Evolutionary conservation across 2,113 vertebrate genomes (phyloP).

Genomic region (Rhodinocichla rosea): DNA sequence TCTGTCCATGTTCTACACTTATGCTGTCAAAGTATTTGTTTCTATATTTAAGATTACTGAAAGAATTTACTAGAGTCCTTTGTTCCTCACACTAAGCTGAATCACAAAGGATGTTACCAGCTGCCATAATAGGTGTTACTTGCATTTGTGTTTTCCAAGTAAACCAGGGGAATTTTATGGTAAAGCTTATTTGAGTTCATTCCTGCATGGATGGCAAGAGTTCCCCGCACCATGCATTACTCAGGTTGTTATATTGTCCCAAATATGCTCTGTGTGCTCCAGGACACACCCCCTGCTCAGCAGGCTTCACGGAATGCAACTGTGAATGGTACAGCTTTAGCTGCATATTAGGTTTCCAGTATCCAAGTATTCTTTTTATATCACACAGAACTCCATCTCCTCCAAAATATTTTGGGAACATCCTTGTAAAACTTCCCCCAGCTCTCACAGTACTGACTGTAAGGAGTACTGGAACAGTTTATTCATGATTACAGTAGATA

Average conservation of each 20-base stretch:
- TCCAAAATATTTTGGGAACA: slow-evolving; percentile 47
- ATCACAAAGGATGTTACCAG: neutral
- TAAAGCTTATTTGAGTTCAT: neutral
- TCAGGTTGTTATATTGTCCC: neutral
- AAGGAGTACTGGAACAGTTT: neutral
- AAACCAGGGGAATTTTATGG: neutral
- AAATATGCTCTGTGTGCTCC: neutral
- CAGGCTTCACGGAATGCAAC: neutral
- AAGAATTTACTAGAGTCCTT: neutral
- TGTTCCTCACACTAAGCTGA: neutral
- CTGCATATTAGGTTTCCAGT: neutral
- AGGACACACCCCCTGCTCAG: neutral
- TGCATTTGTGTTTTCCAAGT: neutral
- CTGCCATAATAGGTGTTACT: neutral
- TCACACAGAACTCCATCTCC: neutral
- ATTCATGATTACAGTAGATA: slow-evolving; percentile 6
- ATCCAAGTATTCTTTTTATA: slow-evolving; percentile 29
- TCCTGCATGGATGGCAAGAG: neutral
- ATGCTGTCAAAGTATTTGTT: neutral
- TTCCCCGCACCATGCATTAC: neutral
- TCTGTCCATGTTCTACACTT: neutral
- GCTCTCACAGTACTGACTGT: slow-evolving; percentile 2
- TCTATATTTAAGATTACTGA: neutral
- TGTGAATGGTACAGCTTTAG: neutral
- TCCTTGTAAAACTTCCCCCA: slow-evolving; percentile 29